These are phyloP conservation scores for Leptinotarsa texana DNA, from an alignment of 1,140 invertebrate genomes.

Conservation along the genomic window DNA sequence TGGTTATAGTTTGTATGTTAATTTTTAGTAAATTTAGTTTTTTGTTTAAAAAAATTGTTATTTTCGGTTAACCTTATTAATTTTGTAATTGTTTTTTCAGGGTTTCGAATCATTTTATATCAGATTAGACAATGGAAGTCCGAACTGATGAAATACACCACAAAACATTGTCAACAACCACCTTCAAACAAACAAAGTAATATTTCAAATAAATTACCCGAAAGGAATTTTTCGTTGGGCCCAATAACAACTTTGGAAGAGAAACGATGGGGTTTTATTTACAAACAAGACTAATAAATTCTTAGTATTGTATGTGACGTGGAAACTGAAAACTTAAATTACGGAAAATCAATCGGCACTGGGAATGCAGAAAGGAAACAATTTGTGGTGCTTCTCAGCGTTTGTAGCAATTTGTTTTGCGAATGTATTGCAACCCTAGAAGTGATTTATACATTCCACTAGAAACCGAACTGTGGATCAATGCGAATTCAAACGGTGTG, in stretches of 20 bases:
- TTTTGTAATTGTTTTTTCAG: too few species aligned
- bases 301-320: slow-evolving; percentile 15
- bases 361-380: slow-evolving; percentile 12
- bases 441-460: neutral
- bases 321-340: slow-evolving; percentile 23
- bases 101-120: too few species aligned
- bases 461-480: too few species aligned
- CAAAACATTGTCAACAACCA: too few species aligned
- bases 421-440: slow-evolving; percentile 12
- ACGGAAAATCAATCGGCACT: slow-evolving; percentile 15
- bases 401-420: slow-evolving; percentile 13
- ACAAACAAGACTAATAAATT: slow-evolving; percentile 8
- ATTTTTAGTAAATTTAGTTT: too few species aligned
- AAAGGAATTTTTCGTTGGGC: neutral
- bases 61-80: too few species aligned
- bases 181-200: too few species aligned
- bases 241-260: neutral
- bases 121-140: too few species aligned
- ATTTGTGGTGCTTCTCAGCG: slow-evolving; percentile 16
- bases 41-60: too few species aligned
- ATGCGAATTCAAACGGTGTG: too few species aligned
- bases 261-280: slow-evolving; percentile 12
- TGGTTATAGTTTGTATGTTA: too few species aligned
- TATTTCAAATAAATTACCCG: slow-evolving; percentile 16
- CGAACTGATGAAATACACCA: too few species aligned